These are phyloP conservation scores for Notiomystis cincta DNA, from an alignment of 2,113 vertebrate genomes.

Conservation along the genomic window DNA sequence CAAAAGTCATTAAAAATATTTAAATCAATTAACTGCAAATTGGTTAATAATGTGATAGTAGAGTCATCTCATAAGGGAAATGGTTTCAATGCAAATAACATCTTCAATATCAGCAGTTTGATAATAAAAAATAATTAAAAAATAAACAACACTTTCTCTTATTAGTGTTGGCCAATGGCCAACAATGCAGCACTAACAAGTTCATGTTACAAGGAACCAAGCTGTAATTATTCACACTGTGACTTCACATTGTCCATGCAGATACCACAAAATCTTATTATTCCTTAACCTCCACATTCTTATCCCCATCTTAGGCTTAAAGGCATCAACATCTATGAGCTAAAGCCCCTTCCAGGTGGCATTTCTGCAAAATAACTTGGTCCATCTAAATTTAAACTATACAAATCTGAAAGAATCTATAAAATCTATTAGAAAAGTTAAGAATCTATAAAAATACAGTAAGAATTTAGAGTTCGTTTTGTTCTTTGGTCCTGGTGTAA, in stretches of 20 bases:
- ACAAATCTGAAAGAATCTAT: neutral
- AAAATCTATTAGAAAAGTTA: neutral
- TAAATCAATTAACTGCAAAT: neutral
- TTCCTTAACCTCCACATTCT: neutral
- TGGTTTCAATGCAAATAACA: neutral
- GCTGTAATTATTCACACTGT: neutral
- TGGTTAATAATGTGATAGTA: neutral
- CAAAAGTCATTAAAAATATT: neutral
- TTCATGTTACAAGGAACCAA: neutral
- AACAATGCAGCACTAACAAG: neutral
- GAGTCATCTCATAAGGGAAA: neutral
- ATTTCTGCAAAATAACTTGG: neutral
- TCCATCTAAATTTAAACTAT: neutral
- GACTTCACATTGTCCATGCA: neutral
- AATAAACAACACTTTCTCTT: neutral
- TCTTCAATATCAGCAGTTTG: neutral
- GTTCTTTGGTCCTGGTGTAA: neutral
- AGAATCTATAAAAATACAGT: neutral
- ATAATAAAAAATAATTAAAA: neutral
- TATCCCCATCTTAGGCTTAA: neutral
- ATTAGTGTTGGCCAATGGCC: neutral
- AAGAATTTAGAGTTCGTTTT: neutral
- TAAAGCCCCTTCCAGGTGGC: neutral
- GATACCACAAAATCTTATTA: neutral
- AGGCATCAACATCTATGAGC: fast-evolving